Evolutionary conservation across 1,140 invertebrate genomes (phyloP), one percentile per base, ranked within the genome.

Genomic region (Vollenhovia emeryi): DNA sequence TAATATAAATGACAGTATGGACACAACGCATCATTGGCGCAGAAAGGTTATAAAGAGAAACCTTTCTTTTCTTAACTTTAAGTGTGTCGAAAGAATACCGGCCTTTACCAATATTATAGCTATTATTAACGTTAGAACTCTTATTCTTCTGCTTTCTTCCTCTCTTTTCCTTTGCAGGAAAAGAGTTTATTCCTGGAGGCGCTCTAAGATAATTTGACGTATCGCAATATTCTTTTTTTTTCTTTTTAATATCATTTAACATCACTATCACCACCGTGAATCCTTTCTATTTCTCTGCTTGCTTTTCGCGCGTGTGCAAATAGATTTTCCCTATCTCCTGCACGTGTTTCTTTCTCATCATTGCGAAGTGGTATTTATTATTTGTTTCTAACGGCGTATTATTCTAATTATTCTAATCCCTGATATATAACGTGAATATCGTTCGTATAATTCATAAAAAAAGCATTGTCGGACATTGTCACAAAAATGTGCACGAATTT

Each of bases 361-460:
- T 52, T 73, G 4, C 50, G 24, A 48, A 48, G 62, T 21, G 36
- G 8, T 45, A n/a, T 48, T 27, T 80, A 40, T 82, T 50, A 57
- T 36, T 89, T 68, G 45, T 88, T 59, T 43, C 66, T 89, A 88
- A 91, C 89, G 78, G 90, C 90, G 78, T 92, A 90, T 93, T 93
- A 93, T 90, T 89, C 92, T 94, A 94, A 92, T 94, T 94, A 95
- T 88, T 94, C 93, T 95, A 95, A 94, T 94, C 94, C 94, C 94
- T 94, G 94, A 94, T 94, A 92, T 94, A 94, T 94, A 94, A 94
- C 91, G 93, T 94, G 93, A 94, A 94, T 92, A 89, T 92, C 88
- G 92, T 93, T 93, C 91, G 92, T 90, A n/a, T n/a, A n/a, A 92
- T 93, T 92, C 78, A 92, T 94, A n/a, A 93, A 92, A 93, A 91